These are phyloP conservation scores for Beaufortia kweichowensis DNA, from an alignment of 2,113 vertebrate species.

Conservation along the genomic window DNA sequence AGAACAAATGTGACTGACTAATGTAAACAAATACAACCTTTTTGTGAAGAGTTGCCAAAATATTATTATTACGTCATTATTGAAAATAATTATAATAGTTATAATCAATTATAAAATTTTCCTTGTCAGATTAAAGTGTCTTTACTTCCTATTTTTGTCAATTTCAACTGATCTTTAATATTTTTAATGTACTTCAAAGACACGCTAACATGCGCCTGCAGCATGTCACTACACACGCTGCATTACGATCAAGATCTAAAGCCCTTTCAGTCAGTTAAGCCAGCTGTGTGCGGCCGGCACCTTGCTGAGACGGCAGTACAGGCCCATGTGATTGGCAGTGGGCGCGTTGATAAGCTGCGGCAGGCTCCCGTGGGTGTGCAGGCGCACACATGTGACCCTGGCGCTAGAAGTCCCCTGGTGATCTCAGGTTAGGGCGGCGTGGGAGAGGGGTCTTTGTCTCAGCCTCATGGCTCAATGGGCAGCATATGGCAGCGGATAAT, in stretches of 20 bases:
- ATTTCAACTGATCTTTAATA: too few relatives aligned
- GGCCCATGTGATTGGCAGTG: slow-evolving; percentile 60
- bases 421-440: slow-evolving; percentile 75
- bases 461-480: slow-evolving; percentile 71
- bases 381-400: slow-evolving; percentile 58
- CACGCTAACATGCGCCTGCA: slow-evolving; percentile 6
- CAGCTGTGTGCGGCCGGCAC: slow-evolving; percentile 53
- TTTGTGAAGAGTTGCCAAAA: too few relatives aligned
- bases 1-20: too few relatives aligned
- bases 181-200: not conserved
- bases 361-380: slow-evolving; percentile 34
- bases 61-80: too few relatives aligned
- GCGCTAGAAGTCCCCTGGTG: slow-evolving; percentile 70
- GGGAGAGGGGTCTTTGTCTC: slow-evolving; percentile 65
- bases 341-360: slow-evolving; percentile 50
- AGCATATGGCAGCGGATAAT: slow-evolving; percentile 81
- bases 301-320: slow-evolving; percentile 67
- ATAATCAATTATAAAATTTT: too few relatives aligned
- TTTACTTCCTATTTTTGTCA: too few relatives aligned
- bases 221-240: slow-evolving; percentile 35
- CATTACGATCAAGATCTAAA: slow-evolving; percentile 57
- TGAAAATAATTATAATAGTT: too few relatives aligned
- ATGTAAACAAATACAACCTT: too few relatives aligned
- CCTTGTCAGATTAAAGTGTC: too few relatives aligned
- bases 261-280: slow-evolving; percentile 52